phyloP scores from a whole-genome alignment of 2,888 invertebrate genomes.

The Acrobasis repandana region DNA sequence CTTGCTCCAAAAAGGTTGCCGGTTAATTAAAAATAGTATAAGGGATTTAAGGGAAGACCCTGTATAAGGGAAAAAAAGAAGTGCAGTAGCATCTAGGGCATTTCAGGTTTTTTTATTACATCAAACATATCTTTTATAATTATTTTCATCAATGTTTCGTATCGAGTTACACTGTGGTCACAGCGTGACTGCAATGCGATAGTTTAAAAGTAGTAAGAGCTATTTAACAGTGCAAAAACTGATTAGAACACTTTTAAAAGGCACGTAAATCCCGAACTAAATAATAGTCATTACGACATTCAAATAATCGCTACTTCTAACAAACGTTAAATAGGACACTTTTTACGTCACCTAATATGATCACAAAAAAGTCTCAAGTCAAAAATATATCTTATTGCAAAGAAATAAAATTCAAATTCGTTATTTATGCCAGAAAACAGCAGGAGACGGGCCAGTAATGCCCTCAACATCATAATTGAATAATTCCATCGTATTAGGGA shows the following conservation, averaged over 20 bases:
- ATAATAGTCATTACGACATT: constrained; percentile 7
- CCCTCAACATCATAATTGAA: constrained; percentile 34
- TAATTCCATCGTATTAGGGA: constrained; percentile 36
- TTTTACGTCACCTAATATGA: constrained; percentile 18
- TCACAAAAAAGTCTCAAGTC: background rate
- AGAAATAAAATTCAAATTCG: constrained; percentile 1
- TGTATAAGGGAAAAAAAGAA: too few species aligned
- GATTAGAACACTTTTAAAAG: background rate
- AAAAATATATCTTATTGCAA: constrained; percentile 6
- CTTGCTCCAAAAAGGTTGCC: too few species aligned
- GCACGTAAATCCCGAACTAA: background rate
- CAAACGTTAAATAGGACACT: constrained; percentile 15
- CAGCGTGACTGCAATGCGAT: too few species aligned
- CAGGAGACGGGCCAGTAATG: constrained; percentile 15
- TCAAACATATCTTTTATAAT: too few species aligned
- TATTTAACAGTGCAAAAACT: too few species aligned
- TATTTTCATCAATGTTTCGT: too few species aligned
- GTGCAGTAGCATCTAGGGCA: too few species aligned
- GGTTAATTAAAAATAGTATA: too few species aligned
- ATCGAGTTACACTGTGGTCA: too few species aligned
- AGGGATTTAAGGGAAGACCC: too few species aligned
- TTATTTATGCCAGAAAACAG: background rate
- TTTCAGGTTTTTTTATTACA: too few species aligned
- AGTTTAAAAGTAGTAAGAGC: too few species aligned
- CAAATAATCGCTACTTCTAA: background rate